phyloP scores from a whole-genome alignment of 2,888 invertebrate genomes.

The Rhagium mordax region DNA sequence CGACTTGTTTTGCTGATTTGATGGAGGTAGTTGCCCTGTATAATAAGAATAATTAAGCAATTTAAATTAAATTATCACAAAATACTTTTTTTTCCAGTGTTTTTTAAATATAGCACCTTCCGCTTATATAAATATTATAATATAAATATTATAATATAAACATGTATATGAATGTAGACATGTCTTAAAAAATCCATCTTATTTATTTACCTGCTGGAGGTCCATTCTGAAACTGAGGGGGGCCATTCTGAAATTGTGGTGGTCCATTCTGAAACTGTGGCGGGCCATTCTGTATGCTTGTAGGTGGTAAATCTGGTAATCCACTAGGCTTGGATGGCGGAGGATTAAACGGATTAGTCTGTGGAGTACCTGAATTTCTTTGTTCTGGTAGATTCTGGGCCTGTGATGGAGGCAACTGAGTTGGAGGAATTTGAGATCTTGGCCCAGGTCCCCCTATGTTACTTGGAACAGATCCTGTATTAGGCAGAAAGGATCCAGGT shows the following conservation, averaged over 20 bases:
- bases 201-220: conserved; percentile 37
- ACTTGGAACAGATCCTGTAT: conserved; percentile 10
- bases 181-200: not conserved
- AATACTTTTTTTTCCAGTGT: no score
- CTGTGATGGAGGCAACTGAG: conserved; percentile 36
- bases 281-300: conserved; percentile 44
- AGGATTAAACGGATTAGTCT: conserved; percentile 22
- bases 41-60: not conserved
- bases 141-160: no score
- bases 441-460: conserved; percentile 26
- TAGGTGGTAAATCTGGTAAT: conserved; percentile 24
- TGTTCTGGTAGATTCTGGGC: conserved; percentile 18
- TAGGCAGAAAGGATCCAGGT: conserved; percentile 38
- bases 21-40: conserved; percentile 59
- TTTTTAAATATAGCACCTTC: no score
- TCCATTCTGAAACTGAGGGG: conserved; percentile 47
- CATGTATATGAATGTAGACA: no score
- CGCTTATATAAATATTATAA: no score
- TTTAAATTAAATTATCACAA: no score
- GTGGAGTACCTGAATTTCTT: conserved; percentile 19
- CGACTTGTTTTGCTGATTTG: conserved; percentile 28
- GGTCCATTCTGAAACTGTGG: conserved; percentile 46
- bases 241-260: conserved; percentile 47
- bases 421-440: conserved; percentile 51
- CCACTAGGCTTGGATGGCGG: conserved; percentile 32